These are phyloP conservation scores for Leptopilina syphax DNA, from an alignment of 2,888 invertebrate genomes.

Conservation along the genomic window DNA sequence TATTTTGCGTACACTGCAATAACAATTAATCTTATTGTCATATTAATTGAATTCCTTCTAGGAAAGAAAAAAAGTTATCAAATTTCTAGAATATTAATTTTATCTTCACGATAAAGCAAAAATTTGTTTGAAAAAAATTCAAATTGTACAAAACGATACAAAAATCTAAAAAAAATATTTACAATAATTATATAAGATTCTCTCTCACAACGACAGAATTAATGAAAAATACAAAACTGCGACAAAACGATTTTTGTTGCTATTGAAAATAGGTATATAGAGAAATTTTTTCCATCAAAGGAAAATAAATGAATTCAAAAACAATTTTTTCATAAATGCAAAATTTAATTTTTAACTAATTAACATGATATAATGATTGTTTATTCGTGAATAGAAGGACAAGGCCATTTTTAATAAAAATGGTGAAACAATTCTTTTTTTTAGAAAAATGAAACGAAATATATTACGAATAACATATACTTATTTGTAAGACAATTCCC, in stretches of 20 bases:
- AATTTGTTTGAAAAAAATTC: not conserved
- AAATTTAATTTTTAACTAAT: not conserved
- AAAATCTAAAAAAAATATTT: not conserved
- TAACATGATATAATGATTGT: not conserved
- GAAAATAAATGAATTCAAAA: too few relatives aligned
- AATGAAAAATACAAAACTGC: too few relatives aligned
- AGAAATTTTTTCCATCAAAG: too few relatives aligned
- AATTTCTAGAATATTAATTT: not conserved
- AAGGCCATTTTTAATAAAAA: not conserved
- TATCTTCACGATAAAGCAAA: not conserved
- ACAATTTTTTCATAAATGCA: not conserved
- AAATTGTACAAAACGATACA: not conserved
- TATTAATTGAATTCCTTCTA: not conserved
- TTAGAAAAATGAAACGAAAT: constrained; percentile 5
- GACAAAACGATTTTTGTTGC: too few relatives aligned
- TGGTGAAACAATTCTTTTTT: not conserved
- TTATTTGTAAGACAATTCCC: constrained; percentile 18
- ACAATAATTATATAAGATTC: not conserved
- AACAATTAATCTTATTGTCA: constrained; percentile 27
- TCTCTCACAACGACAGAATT: not conserved
- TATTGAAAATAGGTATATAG: too few relatives aligned
- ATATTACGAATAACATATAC: constrained; percentile 34
- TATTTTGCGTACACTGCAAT: constrained; percentile 36
- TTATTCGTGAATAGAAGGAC: not conserved
- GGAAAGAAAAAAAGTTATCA: too few relatives aligned